Base-by-base conservation (phyloP, 1,140 invertebrate genomes). In the Leptinotarsa defecta region DNA sequence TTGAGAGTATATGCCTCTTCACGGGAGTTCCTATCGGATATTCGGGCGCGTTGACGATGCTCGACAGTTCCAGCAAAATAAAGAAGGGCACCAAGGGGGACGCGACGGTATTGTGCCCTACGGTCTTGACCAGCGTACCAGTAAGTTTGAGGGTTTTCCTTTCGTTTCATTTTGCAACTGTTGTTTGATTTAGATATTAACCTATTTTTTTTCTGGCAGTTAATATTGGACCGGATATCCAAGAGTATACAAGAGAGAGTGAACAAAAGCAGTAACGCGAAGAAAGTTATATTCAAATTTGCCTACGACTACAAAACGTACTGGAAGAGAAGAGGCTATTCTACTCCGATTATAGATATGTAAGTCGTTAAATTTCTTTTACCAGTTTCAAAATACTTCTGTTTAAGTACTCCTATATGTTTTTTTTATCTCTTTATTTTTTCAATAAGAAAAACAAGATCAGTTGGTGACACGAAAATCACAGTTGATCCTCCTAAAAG, bases 21-120 rank as follows among this genome's bases (percentile, higher is more conserved):
- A 90, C 88, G n/a, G 98, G 97, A 34, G 92, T 97, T n/a, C 90
- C 93, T 4, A 97, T 99, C 84, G 98, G 98, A 8, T 99, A 99
- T 86, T 98, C 96, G 2, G 96, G 96, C 0, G 94, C 98, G 0
- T 87, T 96, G 24, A 99, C 98, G 0, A 92, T 99, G 88, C 94
- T 98, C 61, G 97, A 99, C 86, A 92, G 94, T 4, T 96, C 96
- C 63, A 97, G 94, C 83, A 99, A 98, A 87, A 97, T 99, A 74
- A 97, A 96, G 88, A 91, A 92, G 77, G 97, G 97, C 5, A 93
- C 93, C 43, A 93, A 91, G 81, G 94, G 98, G 8, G 98, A 99
- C 86, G 95, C 96, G 5, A 92, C 93, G 20, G 92, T 97, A 0
- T 86, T 99, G 24, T 90, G 91, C 83, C 98, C 98, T 17, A 98